Evolutionary conservation across 1,140 invertebrate species (phyloP), one percentile per base, ranked within the genome.

Genomic region (Penaeus chinensis): DNA sequence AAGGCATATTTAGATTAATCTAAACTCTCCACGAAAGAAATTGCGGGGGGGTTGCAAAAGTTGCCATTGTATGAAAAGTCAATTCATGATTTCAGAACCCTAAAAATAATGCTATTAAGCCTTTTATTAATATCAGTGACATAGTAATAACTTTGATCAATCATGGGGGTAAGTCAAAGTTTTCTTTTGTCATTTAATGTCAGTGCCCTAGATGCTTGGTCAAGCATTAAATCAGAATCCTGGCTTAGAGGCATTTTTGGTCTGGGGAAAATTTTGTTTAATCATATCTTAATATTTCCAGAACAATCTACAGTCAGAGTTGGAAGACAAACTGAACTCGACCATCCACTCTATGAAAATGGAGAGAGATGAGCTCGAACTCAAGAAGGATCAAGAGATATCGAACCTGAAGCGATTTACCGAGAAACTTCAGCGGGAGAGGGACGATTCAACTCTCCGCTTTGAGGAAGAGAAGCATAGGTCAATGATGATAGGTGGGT

Each of bases 381-480:
- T 83, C 32, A 85, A 84, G 74, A 89, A 89, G 65, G 89, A 90
- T 20, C 87, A 88, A 54, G 89, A 90, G 76, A 47, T 90, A 27
- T 74, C 87, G 7, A 62, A 78, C 42, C 80, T 90, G 60, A 90
- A 86, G 65, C 86, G 89, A 27, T 66, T 80, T 63, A 71, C 88
- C 24, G 89, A 90, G 62, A 90, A 90, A 60, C 84, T 90, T 16
- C 87, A 89, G 61, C 79, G 89, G 65, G 89, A 90, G 61, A 89
- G 83, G 27, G 89, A 90, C 27, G 89, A 90, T 37, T 66, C 81
- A 5, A 83, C 85, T 32, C 80, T 87, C 65, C 87, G 89, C 42
- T 90, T 86, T 82, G 87, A 90, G 83, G 89, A 90, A 63, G 89
- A 90, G 42, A 90, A 90, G 76, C 89, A 89, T 24, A 66, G 88